A percentile compares a stretch with the other conserved stretches of the same genome.
Conservation (phyloP, 1,140 invertebrate species). For the Panagrolaimus sp. region DNA sequence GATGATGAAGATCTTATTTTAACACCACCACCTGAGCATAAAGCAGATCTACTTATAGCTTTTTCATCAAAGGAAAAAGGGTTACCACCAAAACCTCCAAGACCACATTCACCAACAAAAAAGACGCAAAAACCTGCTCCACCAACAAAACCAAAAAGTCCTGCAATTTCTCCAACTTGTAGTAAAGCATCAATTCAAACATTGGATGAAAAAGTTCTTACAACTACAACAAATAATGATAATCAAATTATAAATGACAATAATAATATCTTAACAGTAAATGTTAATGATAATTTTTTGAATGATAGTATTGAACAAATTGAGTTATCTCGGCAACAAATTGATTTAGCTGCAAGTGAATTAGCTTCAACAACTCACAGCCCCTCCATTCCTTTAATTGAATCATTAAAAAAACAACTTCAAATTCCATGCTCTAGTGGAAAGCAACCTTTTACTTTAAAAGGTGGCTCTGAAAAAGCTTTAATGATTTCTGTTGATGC, state of each 20-base stretch:
- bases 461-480: slow-evolving; percentile 33
- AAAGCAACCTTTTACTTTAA: slow-evolving; percentile 26
- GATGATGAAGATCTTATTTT: background rate
- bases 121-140: background rate
- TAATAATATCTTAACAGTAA: too few relatives aligned
- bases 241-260: too few relatives aligned
- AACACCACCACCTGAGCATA: background rate
- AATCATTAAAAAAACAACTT: background rate
- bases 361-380: background rate
- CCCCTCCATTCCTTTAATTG: background rate
- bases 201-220: background rate
- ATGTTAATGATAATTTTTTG: too few relatives aligned
- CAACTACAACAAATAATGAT: background rate
- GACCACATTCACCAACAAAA: background rate
- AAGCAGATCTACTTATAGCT: background rate
- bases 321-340: slow-evolving; percentile 7
- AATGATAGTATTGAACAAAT: slow-evolving; percentile 11
- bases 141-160: background rate
- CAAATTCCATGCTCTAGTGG: background rate
- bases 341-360: slow-evolving; percentile 8
- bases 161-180: too few relatives aligned
- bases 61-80: background rate
- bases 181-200: background rate
- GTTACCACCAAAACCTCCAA: background rate
- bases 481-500: slow-evolving; percentile 23